Percentiles rank a stretch among this genome's conserved stretches.
These are phyloP conservation scores for Andrena cerasifolii DNA, from an alignment of 1,140 invertebrate species.

Conservation along the genomic window DNA sequence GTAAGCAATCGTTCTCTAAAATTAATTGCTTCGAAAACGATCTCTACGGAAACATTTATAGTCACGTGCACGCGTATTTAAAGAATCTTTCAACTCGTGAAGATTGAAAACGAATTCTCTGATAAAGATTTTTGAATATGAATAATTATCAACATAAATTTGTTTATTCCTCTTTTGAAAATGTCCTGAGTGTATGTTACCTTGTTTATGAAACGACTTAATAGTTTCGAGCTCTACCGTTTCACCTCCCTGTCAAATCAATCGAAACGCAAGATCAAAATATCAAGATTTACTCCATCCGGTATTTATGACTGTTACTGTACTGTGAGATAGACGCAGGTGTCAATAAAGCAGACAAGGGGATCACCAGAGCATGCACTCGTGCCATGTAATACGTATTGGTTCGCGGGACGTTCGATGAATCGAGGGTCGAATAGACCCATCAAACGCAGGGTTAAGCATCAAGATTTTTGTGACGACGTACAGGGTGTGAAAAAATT, in stretches of 20 bases:
- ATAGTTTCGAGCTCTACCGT: neutral
- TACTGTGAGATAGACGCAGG: constrained; percentile 26
- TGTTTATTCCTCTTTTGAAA: no score
- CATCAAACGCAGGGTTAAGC: constrained; percentile 51
- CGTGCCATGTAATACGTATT: constrained; percentile 29
- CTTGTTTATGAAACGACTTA: neutral
- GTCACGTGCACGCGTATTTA: no score
- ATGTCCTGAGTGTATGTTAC: no score
- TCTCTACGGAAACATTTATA: no score
- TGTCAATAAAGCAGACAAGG: constrained; percentile 38
- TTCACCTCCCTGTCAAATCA: neutral
- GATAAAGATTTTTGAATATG: no score
- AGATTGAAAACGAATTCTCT: no score
- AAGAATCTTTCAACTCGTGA: no score
- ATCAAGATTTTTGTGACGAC: no score
- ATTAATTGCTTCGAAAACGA: no score
- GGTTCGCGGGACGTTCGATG: constrained; percentile 38
- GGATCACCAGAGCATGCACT: constrained; percentile 12
- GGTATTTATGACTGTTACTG: constrained; percentile 26
- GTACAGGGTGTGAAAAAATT: no score
- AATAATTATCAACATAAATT: no score
- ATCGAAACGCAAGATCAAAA: constrained; percentile 32
- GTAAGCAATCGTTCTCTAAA: no score
- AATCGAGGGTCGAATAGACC: constrained; percentile 45
- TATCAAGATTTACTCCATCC: constrained; percentile 17